Conservation (phyloP, 2,888 invertebrate genomes). For the Unio delphinus region DNA sequence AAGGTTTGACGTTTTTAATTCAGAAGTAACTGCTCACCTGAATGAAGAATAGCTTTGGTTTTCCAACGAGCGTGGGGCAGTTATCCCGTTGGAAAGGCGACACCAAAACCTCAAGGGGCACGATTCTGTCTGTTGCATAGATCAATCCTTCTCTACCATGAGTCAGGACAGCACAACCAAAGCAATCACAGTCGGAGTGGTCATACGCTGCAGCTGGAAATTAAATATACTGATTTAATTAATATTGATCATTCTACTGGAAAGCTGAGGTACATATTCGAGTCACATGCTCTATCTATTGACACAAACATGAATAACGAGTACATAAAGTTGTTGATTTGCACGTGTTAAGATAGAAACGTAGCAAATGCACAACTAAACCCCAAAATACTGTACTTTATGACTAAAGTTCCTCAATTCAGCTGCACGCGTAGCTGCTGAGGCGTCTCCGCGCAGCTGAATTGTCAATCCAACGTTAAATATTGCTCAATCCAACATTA, state of each 20-base stretch:
- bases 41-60: conserved; percentile 82
- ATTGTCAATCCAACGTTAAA: too few relatives aligned
- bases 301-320: neutral
- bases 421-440: too few relatives aligned
- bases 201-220: conserved; percentile 81
- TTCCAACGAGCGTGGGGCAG: conserved; percentile 89
- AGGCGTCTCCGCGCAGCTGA: too few relatives aligned
- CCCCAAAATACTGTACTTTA: too few relatives aligned
- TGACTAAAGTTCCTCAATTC: too few relatives aligned
- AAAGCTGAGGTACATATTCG: neutral
- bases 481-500: too few relatives aligned
- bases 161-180: conserved; percentile 86
- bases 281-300: neutral
- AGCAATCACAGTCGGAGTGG: conserved; percentile 87
- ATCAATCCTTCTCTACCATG: conserved; percentile 89
- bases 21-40: conserved; percentile 73
- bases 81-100: conserved; percentile 77
- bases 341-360: neutral
- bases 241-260: neutral
- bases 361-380: too few relatives aligned
- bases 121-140: conserved; percentile 88
- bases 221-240: neutral
- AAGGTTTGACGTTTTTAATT: too few relatives aligned
- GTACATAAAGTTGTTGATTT: neutral
- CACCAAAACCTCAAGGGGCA: conserved; percentile 84